Evolutionary conservation across 2,888 invertebrate genomes (phyloP), one percentile per base, ranked within the genome.

Genomic region (Diaprepes abbreviatus): DNA sequence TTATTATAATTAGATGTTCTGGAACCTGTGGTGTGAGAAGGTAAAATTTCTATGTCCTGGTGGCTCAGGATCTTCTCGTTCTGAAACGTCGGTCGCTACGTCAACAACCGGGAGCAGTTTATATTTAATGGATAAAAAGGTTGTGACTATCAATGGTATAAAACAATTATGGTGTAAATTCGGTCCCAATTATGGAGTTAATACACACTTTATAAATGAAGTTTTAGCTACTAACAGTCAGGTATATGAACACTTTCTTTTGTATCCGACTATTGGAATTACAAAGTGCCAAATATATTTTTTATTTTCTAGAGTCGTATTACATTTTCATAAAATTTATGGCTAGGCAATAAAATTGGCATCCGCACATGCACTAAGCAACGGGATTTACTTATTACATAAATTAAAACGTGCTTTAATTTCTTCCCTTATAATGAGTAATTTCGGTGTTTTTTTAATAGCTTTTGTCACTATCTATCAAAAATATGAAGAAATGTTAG

Each of bases 11-110:
- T 65, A 88, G 88, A 85, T 87, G 82, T 87, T 86, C 76, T 90
- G 90, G 90, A 85, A 85, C 67, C 78, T 88, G 31, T 90, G 90
- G 90, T 87, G 88, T 73, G 85, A 86, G 62, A 84, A 87, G 69
- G 83, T 89, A 21, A 82, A 80, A 71, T 85, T 85, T 72, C 74
- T 87, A 50, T 82, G 80, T 43, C 85, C 84, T 1, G 84, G 82
- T 65, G 80, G 83, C 17, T 81, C 82, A 0, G 81, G 82, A 1
- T 86, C 87, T 36, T 87, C 87, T 0, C 76, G 85, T 40, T 87
- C 88, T 0, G 88, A 88, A 79, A 87, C 87, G 0, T 87, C 87
- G 0, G 86, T 85, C 0, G 87, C 85, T 1, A 85, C 85, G 57
- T 86, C 87, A 0, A 83, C 86, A 7, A 83, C 86, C 7, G 84